A percentile compares a stretch with the other conserved stretches of the same genome.
These are phyloP conservation scores for Cuniculus paca DNA, from an alignment of 2,797 vertebrate species.

Conservation along the genomic window DNA sequence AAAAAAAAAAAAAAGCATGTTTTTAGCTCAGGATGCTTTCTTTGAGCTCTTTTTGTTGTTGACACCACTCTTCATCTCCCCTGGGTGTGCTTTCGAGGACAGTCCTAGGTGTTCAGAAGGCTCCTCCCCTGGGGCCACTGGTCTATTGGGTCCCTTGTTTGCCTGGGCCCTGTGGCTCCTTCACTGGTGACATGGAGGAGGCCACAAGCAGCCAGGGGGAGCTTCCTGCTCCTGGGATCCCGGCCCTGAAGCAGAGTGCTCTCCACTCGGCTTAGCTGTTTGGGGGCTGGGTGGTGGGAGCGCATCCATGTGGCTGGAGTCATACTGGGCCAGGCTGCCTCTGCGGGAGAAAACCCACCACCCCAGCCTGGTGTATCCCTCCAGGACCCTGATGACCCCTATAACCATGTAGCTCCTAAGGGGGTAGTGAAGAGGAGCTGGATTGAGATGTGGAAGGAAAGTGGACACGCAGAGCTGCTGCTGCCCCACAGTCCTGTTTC, in stretches of 20 bases:
- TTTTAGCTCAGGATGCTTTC: background rate
- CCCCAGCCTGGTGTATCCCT: background rate
- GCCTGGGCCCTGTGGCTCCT: background rate
- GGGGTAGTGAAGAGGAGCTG: background rate
- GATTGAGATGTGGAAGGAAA: background rate
- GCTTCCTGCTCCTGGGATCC: background rate
- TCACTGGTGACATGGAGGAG: background rate
- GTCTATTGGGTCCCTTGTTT: background rate
- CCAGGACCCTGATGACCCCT: background rate
- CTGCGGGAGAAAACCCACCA: background rate
- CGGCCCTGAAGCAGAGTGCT: background rate
- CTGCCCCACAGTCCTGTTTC: background rate
- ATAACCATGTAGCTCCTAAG: background rate
- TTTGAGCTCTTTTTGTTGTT: background rate
- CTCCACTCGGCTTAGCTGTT: background rate
- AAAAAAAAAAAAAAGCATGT: background rate
- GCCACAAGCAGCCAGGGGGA: background rate
- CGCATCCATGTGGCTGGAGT: background rate
- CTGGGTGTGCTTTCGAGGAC: background rate
- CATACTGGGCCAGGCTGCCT: background rate
- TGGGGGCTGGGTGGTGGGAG: background rate
- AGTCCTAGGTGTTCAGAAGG: background rate
- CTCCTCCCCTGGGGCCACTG: background rate
- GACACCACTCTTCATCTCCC: background rate
- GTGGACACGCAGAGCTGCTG: background rate